These are phyloP conservation scores for Labeo calbasu DNA, from an alignment of 2,797 vertebrate genomes.

Conservation along the genomic window DNA sequence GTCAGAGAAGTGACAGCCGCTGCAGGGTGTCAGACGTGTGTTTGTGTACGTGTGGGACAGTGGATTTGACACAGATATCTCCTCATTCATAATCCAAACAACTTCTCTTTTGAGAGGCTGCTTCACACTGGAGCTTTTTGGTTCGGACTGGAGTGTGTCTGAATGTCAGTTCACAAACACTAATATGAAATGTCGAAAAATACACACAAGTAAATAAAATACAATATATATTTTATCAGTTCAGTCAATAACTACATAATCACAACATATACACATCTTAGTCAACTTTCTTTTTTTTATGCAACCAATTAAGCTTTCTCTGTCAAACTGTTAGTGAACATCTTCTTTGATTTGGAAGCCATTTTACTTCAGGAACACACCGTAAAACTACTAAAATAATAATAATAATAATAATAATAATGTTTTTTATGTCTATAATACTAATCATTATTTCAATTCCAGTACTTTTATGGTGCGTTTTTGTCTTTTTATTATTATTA, in stretches of 20 bases:
- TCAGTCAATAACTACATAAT: background rate
- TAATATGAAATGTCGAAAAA: background rate
- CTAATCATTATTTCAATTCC: too few relatives aligned
- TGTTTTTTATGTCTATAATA: too few relatives aligned
- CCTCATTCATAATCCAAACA: background rate
- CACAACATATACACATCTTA: too few relatives aligned
- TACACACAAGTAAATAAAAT: background rate
- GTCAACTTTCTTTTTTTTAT: background rate
- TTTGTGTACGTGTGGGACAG: background rate
- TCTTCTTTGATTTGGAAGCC: background rate
- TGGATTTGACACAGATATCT: background rate
- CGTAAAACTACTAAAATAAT: too few relatives aligned
- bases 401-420: too few relatives aligned
- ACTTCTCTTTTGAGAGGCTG: background rate
- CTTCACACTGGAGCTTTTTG: background rate
- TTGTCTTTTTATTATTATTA: too few relatives aligned
- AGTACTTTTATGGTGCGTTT: too few relatives aligned
- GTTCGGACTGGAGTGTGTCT: background rate
- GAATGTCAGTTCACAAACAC: background rate
- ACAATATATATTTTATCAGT: background rate
- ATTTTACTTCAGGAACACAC: too few relatives aligned
- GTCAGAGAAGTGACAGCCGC: slow-evolving; percentile 61
- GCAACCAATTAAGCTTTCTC: background rate
- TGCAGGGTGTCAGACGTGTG: background rate
- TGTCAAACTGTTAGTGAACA: background rate